phyloP scores from a whole-genome alignment of 2,888 invertebrate species.

The Philopedon plagiatum region DNA sequence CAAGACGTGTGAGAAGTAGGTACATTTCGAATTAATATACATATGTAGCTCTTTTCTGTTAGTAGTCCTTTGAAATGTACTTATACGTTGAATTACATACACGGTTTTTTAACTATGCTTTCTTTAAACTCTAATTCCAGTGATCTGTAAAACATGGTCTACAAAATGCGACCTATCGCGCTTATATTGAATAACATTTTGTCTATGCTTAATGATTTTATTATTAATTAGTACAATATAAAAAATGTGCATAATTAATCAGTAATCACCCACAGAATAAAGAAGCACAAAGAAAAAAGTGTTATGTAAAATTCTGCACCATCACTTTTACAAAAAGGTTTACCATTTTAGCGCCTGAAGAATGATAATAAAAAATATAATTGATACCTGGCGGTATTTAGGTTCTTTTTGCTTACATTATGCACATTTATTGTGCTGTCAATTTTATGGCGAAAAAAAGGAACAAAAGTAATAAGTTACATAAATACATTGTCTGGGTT shows the following conservation, averaged over 20 bases:
- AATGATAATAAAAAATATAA: neutral
- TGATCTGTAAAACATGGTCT: too few species aligned
- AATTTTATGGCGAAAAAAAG: neutral
- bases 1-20: neutral
- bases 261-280: neutral
- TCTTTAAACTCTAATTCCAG: too few species aligned
- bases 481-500: neutral
- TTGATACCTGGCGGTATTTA: neutral
- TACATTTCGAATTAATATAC: too few species aligned
- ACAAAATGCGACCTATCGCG: too few species aligned
- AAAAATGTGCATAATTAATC: neutral
- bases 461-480: neutral
- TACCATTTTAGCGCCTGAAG: neutral
- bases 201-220: neutral
- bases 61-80: too few species aligned
- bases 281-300: neutral
- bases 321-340: neutral
- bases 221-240: neutral
- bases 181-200: neutral
- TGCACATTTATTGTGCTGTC: neutral
- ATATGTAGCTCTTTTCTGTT: too few species aligned
- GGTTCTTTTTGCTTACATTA: slow-evolving; percentile 2
- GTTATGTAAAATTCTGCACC: neutral
- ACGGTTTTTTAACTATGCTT: too few species aligned
- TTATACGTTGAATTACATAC: too few species aligned